Percentiles rank a stretch among this genome's conserved stretches.
phyloP scores from a whole-genome alignment of 2,113 vertebrate genomes.

The Gnathochromis pfefferi region DNA sequence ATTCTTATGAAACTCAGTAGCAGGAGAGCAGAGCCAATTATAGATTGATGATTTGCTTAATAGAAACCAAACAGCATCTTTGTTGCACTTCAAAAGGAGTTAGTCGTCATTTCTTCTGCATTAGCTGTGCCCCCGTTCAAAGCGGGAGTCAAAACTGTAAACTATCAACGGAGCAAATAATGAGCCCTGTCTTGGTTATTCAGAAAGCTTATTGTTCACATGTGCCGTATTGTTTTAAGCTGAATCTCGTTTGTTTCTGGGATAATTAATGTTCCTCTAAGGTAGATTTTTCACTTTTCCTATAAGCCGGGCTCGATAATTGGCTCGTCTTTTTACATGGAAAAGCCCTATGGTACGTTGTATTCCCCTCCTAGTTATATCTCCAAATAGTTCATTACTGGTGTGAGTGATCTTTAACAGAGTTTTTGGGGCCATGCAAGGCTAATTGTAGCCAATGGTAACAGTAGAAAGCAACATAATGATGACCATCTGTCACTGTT shows the following conservation, averaged over 20 bases:
- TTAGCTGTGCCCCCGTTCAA: background rate
- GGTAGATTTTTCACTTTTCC: background rate
- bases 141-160: slow-evolving; percentile 15
- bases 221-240: background rate
- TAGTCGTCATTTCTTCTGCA: background rate
- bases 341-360: background rate
- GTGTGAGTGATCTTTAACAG: slow-evolving; percentile 3
- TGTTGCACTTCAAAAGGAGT: slow-evolving; percentile 14
- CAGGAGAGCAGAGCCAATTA: slow-evolving; percentile 21
- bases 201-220: slow-evolving; percentile 5
- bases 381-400: slow-evolving; percentile 11
- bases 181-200: background rate
- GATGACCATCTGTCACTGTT: slow-evolving; percentile 47
- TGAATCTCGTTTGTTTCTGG: background rate
- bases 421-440: slow-evolving; percentile 22
- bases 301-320: background rate
- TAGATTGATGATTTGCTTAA: slow-evolving; percentile 11
- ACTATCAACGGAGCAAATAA: slow-evolving; percentile 5
- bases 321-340: background rate
- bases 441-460: slow-evolving; percentile 38
- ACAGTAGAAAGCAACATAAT: slow-evolving; percentile 3
- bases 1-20: background rate
- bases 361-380: background rate
- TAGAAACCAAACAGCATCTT: slow-evolving; percentile 42
- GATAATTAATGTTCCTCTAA: slow-evolving; percentile 3